These are phyloP conservation scores for Enoplolaimus lenunculus DNA, from an alignment of 2,888 invertebrate species.

Conservation along the genomic window DNA sequence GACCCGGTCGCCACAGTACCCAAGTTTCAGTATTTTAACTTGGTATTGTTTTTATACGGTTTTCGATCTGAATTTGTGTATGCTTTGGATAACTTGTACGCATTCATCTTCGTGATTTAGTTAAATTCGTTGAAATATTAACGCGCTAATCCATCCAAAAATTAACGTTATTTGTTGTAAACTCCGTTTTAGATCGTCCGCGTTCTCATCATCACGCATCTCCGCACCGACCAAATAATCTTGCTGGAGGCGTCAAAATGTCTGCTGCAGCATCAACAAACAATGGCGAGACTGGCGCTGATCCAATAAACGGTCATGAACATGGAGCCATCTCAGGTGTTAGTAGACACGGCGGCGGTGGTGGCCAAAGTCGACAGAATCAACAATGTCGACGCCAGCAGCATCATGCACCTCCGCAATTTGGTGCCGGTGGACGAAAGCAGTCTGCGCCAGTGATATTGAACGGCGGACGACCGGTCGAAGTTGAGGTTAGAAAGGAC, in stretches of 20 bases:
- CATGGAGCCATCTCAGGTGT: background rate
- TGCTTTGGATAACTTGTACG: too few species aligned
- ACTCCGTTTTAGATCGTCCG: conserved; percentile 7
- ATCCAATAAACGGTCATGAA: background rate
- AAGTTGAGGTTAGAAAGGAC: too few species aligned
- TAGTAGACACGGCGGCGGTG: background rate
- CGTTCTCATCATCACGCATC: conserved; percentile 17
- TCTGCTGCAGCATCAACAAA: background rate
- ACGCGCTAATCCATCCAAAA: too few species aligned
- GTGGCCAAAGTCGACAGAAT: background rate
- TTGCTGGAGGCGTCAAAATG: background rate
- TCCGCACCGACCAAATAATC: background rate
- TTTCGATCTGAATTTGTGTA: too few species aligned
- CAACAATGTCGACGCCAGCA: background rate
- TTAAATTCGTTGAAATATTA: too few species aligned
- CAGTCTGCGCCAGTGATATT: conserved; percentile 25
- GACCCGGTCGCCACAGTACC: too few species aligned
- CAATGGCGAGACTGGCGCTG: background rate
- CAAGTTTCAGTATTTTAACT: too few species aligned
- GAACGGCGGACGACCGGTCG: conserved; percentile 25
- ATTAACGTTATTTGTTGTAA: too few species aligned
- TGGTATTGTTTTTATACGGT: too few species aligned
- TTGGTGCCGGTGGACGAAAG: conserved; percentile 1
- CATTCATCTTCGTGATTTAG: too few species aligned
- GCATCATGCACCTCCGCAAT: background rate